Conservation (phyloP, 2,113 vertebrate genomes). For the Trinectes maculatus region DNA sequence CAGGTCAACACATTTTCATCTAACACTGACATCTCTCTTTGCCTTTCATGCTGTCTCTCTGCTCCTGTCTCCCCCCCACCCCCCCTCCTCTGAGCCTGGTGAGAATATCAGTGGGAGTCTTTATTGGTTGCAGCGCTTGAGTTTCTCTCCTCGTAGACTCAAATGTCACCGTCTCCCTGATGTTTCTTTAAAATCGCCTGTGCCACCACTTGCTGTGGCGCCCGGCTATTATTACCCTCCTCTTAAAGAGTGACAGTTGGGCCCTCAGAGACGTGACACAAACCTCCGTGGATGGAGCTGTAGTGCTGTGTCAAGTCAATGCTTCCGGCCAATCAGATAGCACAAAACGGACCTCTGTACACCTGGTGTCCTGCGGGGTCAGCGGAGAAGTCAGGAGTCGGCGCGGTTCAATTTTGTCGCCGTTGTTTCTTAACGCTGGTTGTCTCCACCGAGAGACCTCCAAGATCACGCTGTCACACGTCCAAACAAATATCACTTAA, state of each 20-base stretch:
- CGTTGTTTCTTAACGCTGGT: background rate
- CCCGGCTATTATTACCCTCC: constrained; percentile 83
- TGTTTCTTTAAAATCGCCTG: constrained; percentile 80
- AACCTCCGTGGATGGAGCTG: constrained; percentile 74
- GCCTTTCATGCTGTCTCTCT: constrained; percentile 34
- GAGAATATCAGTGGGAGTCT: constrained; percentile 73
- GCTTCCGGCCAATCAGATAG: constrained; percentile 72
- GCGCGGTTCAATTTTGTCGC: background rate
- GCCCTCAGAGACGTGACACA: constrained; percentile 79
- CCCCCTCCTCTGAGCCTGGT: constrained; percentile 53
- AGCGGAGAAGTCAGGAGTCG: constrained; percentile 13
- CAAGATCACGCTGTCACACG: background rate
- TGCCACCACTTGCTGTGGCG: constrained; percentile 77
- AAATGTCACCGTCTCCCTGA: constrained; percentile 83
- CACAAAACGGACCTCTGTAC: constrained; percentile 47
- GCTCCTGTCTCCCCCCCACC: constrained; percentile 24
- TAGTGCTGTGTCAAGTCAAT: constrained; percentile 69
- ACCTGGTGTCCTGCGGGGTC: constrained; percentile 52
- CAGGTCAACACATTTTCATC: constrained; percentile 81
- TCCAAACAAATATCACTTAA: background rate
- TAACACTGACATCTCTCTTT: constrained; percentile 73
- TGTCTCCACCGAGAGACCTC: too few species aligned
- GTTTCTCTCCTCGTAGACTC: constrained; percentile 77
- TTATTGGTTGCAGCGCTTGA: constrained; percentile 78
- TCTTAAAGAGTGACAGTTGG: constrained; percentile 83